Evolutionary conservation across 1,140 invertebrate genomes (phyloP).

Genomic region (Lamellibrachia luymesi): DNA sequence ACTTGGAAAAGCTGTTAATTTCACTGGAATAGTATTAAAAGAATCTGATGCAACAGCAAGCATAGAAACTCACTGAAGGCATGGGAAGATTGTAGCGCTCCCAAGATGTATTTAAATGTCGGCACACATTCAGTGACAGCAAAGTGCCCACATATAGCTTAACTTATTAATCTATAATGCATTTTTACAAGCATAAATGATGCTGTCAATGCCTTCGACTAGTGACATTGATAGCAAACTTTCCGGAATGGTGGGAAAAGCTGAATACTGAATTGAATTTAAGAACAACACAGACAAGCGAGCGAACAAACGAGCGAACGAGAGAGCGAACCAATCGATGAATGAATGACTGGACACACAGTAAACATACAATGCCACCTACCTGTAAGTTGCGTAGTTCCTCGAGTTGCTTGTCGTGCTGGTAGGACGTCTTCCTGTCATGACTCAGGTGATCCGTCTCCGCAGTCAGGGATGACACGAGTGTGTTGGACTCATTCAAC

Average conservation of each 20-base stretch:
- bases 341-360: background rate
- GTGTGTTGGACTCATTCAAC: background rate
- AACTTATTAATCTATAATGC: too few relatives aligned
- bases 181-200: too few relatives aligned
- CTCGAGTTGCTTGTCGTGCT: slow-evolving; percentile 72
- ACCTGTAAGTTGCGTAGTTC: slow-evolving; percentile 72
- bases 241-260: background rate
- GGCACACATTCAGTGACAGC: too few relatives aligned
- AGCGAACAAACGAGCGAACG: background rate
- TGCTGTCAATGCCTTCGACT: too few relatives aligned
- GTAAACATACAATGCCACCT: slow-evolving; percentile 37
- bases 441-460: background rate
- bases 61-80: background rate
- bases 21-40: background rate
- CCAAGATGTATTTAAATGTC: too few relatives aligned
- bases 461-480: background rate
- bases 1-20: background rate
- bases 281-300: background rate
- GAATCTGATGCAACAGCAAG: background rate
- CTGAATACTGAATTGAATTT: background rate
- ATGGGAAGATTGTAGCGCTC: background rate
- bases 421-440: slow-evolving; percentile 51
- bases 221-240: too few relatives aligned
- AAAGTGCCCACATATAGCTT: too few relatives aligned
- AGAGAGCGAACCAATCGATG: background rate